Base-by-base conservation (phyloP, 2,113 vertebrate species). In the Caranx melampygus region DNA sequence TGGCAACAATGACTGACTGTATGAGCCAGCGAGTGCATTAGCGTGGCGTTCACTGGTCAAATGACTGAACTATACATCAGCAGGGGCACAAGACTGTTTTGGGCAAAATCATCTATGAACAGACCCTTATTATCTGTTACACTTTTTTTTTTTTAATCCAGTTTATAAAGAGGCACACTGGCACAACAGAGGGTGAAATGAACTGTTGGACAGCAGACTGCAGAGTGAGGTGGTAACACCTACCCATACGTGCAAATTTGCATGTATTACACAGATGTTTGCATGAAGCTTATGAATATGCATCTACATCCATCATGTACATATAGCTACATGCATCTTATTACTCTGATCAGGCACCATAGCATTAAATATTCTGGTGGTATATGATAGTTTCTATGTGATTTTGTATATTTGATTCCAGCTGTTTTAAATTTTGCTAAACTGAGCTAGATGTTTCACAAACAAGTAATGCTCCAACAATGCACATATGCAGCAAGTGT, bases 251-350 rank as follows among this genome's bases (percentile, higher is more conserved):
- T 35, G 3, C 16, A 75, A 16, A 86, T 84, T 59, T 83, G 75
- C 75, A 88, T 84, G 70, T 8, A 76, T 89, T 85, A 85, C 81
- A 72, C 80, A 89, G 60, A 78, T 75, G 51, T 81, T 90, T 79
- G 55, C 69, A 70, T 78, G 55, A 37, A 85, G 54, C 61, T 70
- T 21, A 78, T 79, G 70, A 90, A 67, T 81, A 83, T 13, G 26
- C 79, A 84, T 81, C 3, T 26, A 35, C 65, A 77, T 55, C 37
- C 5, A 5, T 62, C n/a, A 71, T 55, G 51, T 59, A 44, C 26
- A 84, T 34, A 40, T n/a, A 67, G 70, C 34, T 18, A 51, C 55
- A 72, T 60, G 62, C 61, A 72, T 83, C 40, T 64, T 55, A 54
- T 74, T 58, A 49, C 35, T 33, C 11, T 10, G 3, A 77, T 72